These are phyloP conservation scores for Neuroscelio doddi DNA, from an alignment of 2,888 invertebrate species.

Conservation along the genomic window DNA sequence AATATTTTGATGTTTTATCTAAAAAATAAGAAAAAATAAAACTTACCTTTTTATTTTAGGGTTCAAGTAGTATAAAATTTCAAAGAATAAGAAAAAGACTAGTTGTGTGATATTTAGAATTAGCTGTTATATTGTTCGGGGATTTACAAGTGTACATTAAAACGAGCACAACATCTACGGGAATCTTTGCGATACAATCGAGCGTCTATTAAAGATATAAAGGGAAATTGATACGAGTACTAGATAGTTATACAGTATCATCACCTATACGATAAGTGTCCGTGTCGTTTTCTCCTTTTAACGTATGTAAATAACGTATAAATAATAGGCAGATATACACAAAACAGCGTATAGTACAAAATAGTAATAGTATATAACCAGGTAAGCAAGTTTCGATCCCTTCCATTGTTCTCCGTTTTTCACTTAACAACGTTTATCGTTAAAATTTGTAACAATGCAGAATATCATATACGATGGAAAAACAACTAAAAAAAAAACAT, in stretches of 20 bases:
- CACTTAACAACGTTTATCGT: not conserved
- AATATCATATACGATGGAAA: too few species aligned
- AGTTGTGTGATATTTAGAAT: constrained; percentile 41
- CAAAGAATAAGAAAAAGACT: not conserved
- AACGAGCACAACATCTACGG: constrained; percentile 59
- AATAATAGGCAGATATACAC: constrained; percentile 61
- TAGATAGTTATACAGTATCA: constrained; percentile 41
- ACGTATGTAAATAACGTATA: constrained; percentile 53
- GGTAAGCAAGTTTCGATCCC: constrained; percentile 36
- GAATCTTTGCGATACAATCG: constrained; percentile 50
- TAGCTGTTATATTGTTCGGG: constrained; percentile 60
- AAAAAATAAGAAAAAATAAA: not conserved
- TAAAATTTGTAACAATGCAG: constrained; percentile 5
- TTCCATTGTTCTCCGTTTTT: constrained; percentile 17
- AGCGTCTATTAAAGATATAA: constrained; percentile 45
- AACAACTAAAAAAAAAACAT: too few species aligned
- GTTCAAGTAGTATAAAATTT: not conserved
- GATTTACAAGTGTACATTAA: constrained; percentile 64
- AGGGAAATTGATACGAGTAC: constrained; percentile 43
- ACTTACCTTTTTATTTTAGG: too few species aligned
- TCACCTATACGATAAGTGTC: constrained; percentile 39
- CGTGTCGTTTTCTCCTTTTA: constrained; percentile 35
- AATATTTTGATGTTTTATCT: too few species aligned
- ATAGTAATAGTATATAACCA: constrained; percentile 56
- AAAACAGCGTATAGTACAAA: constrained; percentile 67